These are phyloP conservation scores for Penelope pileata DNA, from an alignment of 2,113 vertebrate genomes.

Conservation along the genomic window DNA sequence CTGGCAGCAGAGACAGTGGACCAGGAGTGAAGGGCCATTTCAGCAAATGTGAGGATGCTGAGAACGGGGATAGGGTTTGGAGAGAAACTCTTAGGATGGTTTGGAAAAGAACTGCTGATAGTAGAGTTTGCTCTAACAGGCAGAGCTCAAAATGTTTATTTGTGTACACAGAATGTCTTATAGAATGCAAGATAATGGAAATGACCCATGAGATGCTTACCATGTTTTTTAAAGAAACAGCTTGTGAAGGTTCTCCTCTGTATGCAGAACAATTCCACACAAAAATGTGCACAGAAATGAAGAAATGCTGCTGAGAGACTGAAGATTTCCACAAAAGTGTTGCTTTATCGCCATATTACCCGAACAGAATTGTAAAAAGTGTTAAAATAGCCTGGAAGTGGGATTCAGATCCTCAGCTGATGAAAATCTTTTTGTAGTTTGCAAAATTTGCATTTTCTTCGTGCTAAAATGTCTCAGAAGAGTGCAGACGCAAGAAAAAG, in stretches of 20 bases:
- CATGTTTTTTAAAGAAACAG: background rate
- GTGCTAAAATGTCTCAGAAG: background rate
- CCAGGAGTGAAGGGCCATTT: background rate
- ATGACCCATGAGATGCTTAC: background rate
- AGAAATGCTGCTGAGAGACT: background rate
- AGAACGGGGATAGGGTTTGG: background rate
- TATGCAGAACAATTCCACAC: background rate
- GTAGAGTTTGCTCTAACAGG: background rate
- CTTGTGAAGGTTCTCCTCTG: background rate
- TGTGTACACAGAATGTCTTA: background rate
- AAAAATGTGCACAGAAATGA: background rate
- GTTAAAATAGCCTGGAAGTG: background rate
- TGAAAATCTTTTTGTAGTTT: background rate
- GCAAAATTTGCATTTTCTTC: background rate
- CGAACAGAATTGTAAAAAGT: background rate
- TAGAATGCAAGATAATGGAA: background rate
- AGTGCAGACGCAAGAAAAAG: background rate
- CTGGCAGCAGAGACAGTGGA: background rate
- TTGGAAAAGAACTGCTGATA: background rate
- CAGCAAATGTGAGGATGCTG: background rate
- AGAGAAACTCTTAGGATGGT: background rate
- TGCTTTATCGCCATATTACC: background rate
- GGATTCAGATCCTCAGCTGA: background rate
- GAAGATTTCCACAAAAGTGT: background rate
- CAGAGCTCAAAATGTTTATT: background rate